Conservation (phyloP, 2,113 vertebrate genomes). For the Genyomyrus donnyi region DNA sequence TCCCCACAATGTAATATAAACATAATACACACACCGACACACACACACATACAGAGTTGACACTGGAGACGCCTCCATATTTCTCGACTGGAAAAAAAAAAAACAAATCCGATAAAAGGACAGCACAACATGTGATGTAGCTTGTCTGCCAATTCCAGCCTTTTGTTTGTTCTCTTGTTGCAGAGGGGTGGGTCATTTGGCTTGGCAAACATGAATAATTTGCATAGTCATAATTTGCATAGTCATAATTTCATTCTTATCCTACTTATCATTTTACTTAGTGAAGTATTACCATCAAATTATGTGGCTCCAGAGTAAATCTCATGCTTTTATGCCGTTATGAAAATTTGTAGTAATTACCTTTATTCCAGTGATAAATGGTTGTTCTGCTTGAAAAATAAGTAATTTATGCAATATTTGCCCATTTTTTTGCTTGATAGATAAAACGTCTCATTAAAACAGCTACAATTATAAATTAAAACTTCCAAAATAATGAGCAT, state of each 20-base stretch:
- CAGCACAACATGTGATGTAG: neutral
- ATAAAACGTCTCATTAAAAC: slow-evolving; percentile 13
- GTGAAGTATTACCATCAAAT: slow-evolving; percentile 22
- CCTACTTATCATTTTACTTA: slow-evolving; percentile 18
- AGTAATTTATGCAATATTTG: slow-evolving; percentile 24
- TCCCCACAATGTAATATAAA: neutral
- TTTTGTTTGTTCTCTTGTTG: neutral
- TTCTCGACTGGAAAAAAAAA: neutral
- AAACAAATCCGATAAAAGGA: neutral
- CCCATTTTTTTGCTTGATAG: slow-evolving; percentile 6
- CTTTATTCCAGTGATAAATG: slow-evolving; percentile 20
- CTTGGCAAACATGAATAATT: slow-evolving; percentile 1
- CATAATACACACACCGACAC: neutral
- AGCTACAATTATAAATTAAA: slow-evolving; percentile 12
- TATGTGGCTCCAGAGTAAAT: slow-evolving; percentile 15
- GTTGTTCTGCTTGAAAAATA: slow-evolving; percentile 20
- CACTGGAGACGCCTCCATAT: neutral
- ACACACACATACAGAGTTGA: neutral
- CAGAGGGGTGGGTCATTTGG: neutral
- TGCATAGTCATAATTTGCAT: slow-evolving; percentile 17
- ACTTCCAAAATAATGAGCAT: neutral
- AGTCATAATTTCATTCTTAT: slow-evolving; percentile 19
- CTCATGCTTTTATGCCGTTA: slow-evolving; percentile 14
- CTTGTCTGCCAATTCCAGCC: neutral
- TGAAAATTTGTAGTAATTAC: slow-evolving; percentile 25